Evolutionary conservation across 2,888 invertebrate genomes (phyloP).

Genomic region (Pteria penguin): DNA sequence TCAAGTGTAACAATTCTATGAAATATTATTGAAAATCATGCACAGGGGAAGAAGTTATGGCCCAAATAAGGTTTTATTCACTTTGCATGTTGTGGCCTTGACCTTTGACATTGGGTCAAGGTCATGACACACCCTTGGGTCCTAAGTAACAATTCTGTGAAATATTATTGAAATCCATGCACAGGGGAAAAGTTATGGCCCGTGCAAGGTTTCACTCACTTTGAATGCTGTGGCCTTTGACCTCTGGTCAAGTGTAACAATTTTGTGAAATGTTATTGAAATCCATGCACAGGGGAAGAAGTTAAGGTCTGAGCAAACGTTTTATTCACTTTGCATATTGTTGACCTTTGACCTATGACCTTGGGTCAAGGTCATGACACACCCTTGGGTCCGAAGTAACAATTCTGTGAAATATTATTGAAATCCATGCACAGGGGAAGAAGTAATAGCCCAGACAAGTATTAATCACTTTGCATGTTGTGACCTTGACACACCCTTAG

Average conservation of each 20-base stretch:
- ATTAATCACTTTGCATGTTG: not conserved
- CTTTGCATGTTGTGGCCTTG: not conserved
- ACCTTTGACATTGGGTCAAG: not conserved
- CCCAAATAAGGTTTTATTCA: too few relatives aligned
- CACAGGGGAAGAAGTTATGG: too few relatives aligned
- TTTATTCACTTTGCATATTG: not conserved
- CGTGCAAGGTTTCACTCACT: too few relatives aligned
- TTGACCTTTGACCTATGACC: too few relatives aligned
- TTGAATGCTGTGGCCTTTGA: too few relatives aligned
- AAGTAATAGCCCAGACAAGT: too few relatives aligned
- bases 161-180: not conserved
- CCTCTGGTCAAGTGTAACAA: not conserved
- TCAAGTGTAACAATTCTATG: too few relatives aligned
- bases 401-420: not conserved
- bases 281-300: not conserved
- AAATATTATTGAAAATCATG: too few relatives aligned
- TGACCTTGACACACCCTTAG: not conserved
- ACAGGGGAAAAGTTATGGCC: not conserved
- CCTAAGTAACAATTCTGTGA: too few relatives aligned
- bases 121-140: not conserved
- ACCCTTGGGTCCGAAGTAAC: not conserved
- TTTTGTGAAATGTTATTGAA: not conserved
- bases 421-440: not conserved
- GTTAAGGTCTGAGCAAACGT: not conserved
- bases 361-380: not conserved